Base-by-base conservation (phyloP, 1,140 invertebrate genomes). In the Pollicipes pollicipes region DNA sequence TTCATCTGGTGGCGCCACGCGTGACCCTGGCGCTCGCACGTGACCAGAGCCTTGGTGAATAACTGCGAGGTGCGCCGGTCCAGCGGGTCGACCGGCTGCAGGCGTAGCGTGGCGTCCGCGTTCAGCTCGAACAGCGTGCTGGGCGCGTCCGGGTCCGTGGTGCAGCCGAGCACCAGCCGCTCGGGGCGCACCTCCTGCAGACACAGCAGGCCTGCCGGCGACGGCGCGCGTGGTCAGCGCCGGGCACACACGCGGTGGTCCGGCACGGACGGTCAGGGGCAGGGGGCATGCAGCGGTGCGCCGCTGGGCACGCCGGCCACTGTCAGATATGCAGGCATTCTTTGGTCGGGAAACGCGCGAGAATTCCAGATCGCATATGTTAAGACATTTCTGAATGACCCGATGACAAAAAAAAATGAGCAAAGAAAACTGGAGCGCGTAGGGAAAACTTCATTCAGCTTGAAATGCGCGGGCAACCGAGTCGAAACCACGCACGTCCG, bases 91-190 rank as follows among this genome's bases (percentile, higher is more conserved):
- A 75, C 72, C 0, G 74, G 74, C 6, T 73, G 68, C 30, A 81
- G 72, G 0, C 77, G 73, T 70, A 81, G 76, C 37, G 78, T 76
- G 30, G 78, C 78, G 69, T 78, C 76, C 24, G 77, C 71, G 68
- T 81, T 79, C 70, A 80, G 76, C 75, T 81, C 80, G 8, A 81
- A 75, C 31, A 81, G 73, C 3, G 76, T 76, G 16, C 78, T 78
- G n/a, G 73, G 68, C 66, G 77, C 77, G 29, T 79, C 77, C n/a
- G 77, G 73, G 16, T 78, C 76, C 68, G 80, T 73, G 6, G 79
- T 79, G 68, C 79, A 80, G 2, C 77, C 80, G 64, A 81, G 72
- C 30, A 81, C 76, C 1, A 81, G 78, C 13, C 77, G 77, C 69
- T 81, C 78, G 27, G 76, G 77, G 21, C 77, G 75, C 3, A 76